These are phyloP conservation scores for Eledona agricola DNA, from an alignment of 2,888 invertebrate genomes.

Conservation along the genomic window DNA sequence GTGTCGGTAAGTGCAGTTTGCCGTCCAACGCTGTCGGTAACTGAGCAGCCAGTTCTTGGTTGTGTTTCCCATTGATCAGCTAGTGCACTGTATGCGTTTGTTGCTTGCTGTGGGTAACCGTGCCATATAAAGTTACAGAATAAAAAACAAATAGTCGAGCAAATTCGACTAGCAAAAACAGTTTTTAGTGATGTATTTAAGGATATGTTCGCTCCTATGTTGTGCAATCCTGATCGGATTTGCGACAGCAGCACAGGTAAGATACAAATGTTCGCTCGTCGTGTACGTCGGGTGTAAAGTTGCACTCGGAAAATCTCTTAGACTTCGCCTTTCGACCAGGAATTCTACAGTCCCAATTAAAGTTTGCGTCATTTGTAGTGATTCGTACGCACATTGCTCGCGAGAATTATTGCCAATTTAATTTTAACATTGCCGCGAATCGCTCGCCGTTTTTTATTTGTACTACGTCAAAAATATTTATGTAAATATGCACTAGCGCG, in stretches of 20 bases:
- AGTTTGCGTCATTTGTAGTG: neutral
- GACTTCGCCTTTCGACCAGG: neutral
- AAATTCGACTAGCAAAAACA: conserved; percentile 56
- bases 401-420: conserved; percentile 11
- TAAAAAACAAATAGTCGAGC: conserved; percentile 54
- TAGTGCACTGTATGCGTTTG: conserved; percentile 59
- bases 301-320: conserved; percentile 2
- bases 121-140: conserved; percentile 59
- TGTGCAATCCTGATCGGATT: conserved; percentile 78
- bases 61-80: conserved; percentile 53
- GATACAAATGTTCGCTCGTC: conserved; percentile 58
- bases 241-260: conserved; percentile 80
- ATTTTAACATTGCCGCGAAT: conserved; percentile 11
- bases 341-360: conserved; percentile 2
- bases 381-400: conserved; percentile 1
- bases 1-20: conserved; percentile 11
- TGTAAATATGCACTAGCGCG: conserved; percentile 13
- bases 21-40: conserved; percentile 13
- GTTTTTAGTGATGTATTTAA: conserved; percentile 76
- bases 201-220: conserved; percentile 78
- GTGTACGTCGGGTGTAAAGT: conserved; percentile 20
- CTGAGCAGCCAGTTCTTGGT: conserved; percentile 13
- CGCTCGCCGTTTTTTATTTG: conserved; percentile 13
- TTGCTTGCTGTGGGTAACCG: conserved; percentile 56
- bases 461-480: conserved; percentile 18